A percentile compares a stretch with the other conserved stretches of the same genome.
Evolutionary conservation across 2,113 vertebrate genomes (phyloP).

Genomic region (Stegostoma tigrinum): DNA sequence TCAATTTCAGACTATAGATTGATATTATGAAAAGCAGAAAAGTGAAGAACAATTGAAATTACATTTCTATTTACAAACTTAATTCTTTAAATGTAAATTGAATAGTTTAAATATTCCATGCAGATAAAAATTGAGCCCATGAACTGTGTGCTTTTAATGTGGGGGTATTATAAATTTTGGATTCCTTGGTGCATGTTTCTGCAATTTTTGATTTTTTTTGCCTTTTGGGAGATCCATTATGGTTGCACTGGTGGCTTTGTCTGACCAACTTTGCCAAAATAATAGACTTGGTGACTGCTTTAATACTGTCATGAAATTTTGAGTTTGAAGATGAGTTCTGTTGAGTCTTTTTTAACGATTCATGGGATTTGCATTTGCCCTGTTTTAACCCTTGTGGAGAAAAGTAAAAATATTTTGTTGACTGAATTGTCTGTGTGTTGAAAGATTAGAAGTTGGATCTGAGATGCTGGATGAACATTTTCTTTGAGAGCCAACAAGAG

Average conservation of each 20-base stretch:
- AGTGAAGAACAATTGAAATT: neutral
- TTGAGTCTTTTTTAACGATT: neutral
- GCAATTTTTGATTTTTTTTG: neutral
- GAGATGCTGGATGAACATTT: neutral
- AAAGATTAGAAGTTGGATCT: neutral
- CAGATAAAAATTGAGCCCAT: neutral
- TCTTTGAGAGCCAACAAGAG: neutral
- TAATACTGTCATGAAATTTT: neutral
- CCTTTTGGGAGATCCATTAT: neutral
- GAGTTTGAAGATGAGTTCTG: neutral
- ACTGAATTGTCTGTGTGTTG: neutral
- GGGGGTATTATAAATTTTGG: neutral
- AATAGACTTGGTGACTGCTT: neutral
- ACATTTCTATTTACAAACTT: neutral
- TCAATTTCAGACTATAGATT: neutral
- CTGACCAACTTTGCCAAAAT: neutral
- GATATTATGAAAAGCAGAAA: neutral
- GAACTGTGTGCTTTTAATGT: neutral
- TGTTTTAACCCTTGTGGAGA: neutral
- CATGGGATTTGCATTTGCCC: neutral
- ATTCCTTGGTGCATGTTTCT: neutral
- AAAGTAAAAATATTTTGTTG: slow-evolving; percentile 30
- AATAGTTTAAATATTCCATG: neutral
- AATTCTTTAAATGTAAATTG: neutral
- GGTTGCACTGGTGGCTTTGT: neutral